Evolutionary conservation across 2,113 vertebrate genomes (phyloP), one percentile per base, ranked within the genome.

Genomic region (Indicator maculatus): DNA sequence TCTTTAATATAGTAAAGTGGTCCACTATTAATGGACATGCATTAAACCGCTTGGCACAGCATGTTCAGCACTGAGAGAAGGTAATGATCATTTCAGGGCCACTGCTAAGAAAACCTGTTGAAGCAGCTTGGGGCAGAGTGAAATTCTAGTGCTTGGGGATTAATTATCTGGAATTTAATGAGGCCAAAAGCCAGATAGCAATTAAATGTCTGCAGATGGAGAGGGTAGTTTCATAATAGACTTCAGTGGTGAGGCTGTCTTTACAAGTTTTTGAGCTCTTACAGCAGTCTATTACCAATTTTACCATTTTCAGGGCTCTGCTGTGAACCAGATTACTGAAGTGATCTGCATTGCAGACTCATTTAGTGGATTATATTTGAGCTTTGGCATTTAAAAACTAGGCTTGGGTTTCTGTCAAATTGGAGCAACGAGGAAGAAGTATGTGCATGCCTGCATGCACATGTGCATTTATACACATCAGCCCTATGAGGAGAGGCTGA

Each of bases 141-240:
- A 95, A 97, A 97, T 95, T 89, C 84, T 95, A 95, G 92, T 96
- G 93, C 92, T 93, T 39, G 31, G 97, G 96, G 97, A 97, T 97
- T 97, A 96, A 97, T 97, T 97, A 96, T 95, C 95, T 93, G 86
- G 88, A 96, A 97, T 95, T 94, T 97, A 97, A 97, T 95, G 92
- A 96, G 97, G 92, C 86, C 90, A 93, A 92, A 96, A 97, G 83
- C 89, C 94, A 88, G 95, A 93, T 96, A 90, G 78, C 91, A 96
- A 91, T 94, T 96, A 89, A 91, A 80, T 67, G 36, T 61, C 87
- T 94, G 81, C 84, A 95, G 93, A 93, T 64, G 78, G 90, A 93
- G 50, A 94, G 14, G 44, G 61, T 56, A 77, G 72, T 86, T 94
- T 83, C 38, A 21, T 94, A 81, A 95, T 69, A 95, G 85, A 74